Base-by-base conservation (phyloP, 2,797 vertebrate species). In the Oceanodroma leucorhoa region DNA sequence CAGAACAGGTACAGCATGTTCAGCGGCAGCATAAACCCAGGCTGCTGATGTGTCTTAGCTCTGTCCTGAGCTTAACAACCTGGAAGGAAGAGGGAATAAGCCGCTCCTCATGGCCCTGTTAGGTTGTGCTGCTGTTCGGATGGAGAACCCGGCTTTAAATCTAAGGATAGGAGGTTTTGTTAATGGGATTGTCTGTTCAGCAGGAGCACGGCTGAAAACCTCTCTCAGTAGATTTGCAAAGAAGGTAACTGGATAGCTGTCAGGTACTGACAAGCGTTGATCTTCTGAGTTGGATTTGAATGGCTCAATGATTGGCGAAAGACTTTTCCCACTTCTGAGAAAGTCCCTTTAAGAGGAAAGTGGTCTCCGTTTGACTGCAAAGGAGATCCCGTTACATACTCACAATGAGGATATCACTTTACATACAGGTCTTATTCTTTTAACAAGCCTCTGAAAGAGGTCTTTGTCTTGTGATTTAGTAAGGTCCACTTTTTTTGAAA, bases 341-440 rank as follows among this genome's bases (percentile, higher is more conserved):
- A 46, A 87, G 93, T 57, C 64, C 45, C 67, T 90, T 93, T 87
- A 94, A 95, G 88, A 94, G 83, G 81, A 41, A 92, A 90, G 30
- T 10, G 41, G 51, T 94, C 83, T 83, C 58, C 0, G 1, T 94
- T 88, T 67, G 86, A 34, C 55, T 73, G 88, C 45, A 83, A 66
- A 73, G 62, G 76, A 66, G 88, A 95, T 94, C 88, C 71, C 57
- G 2, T 96, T 94, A 94, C 95, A 82, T 21, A 94, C n/a, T 50
- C 86, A 95, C 91, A 96, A 94, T 71, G 95, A 89, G 93, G 66
- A 87, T 96, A 96, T 96, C 81, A 1, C 70, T 96, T 97, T 96
- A 90, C 91, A 69, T 29, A 55, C 81, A 80, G 93, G 81, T 96
- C 80, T 96, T 84, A 82, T 58, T 93, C 83, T 83, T 90, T 79